Conservation (phyloP, 1,140 invertebrate genomes). For the Himalopsyche phryganea region DNA sequence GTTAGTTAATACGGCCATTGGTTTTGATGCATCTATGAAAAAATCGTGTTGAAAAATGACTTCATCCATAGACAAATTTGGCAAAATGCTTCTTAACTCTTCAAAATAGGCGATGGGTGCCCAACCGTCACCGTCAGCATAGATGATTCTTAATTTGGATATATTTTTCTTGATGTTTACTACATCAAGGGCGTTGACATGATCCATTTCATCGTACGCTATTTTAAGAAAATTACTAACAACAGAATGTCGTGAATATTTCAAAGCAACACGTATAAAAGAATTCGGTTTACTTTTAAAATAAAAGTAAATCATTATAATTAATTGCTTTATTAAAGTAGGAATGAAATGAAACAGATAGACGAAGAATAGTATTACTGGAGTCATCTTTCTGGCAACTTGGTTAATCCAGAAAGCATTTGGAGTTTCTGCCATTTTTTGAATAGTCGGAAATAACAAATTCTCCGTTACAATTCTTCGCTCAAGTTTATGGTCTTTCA, state of each 20-base stretch:
- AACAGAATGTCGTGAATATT: conserved; percentile 53
- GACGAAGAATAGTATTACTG: conserved; percentile 54
- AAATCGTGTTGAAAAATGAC: conserved; percentile 71
- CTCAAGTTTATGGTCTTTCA: conserved; percentile 56
- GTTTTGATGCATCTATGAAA: conserved; percentile 60
- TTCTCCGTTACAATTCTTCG: conserved; percentile 56
- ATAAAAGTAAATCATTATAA: conserved; percentile 1
- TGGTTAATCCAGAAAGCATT: conserved; percentile 63
- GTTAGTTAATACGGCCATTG: conserved; percentile 62
- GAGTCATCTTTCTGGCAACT: conserved; percentile 53
- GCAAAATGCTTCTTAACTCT: conserved; percentile 58
- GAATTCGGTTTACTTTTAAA: conserved; percentile 40
- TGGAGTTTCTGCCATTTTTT: conserved; percentile 68
- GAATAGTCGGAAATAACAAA: conserved; percentile 79
- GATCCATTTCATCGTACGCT: conserved; percentile 62
- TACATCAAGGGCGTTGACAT: conserved; percentile 59
- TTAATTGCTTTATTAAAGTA: conserved; percentile 26
- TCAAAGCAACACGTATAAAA: conserved; percentile 45
- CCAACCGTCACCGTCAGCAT: conserved; percentile 73
- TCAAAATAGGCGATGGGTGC: conserved; percentile 64
- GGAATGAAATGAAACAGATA: conserved; percentile 63
- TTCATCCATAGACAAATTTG: conserved; percentile 61
- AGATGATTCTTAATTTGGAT: conserved; percentile 68
- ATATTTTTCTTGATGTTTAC: conserved; percentile 47
- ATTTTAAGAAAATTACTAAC: conserved; percentile 57